Base-by-base conservation (phyloP, 2,113 vertebrate species). In the Chamaetylas fuelleborni region DNA sequence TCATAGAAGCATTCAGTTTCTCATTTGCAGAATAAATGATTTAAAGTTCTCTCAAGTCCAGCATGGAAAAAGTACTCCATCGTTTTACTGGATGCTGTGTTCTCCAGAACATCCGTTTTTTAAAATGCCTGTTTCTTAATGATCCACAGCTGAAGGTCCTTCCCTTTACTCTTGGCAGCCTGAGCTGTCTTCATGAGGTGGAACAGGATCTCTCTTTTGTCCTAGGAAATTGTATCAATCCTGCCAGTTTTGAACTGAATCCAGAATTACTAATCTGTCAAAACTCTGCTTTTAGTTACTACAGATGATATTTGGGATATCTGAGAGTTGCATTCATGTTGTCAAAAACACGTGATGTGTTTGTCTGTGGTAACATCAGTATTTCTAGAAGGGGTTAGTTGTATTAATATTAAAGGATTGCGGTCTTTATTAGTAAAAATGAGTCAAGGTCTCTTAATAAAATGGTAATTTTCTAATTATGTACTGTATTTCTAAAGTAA, bases 111-210 rank as follows among this genome's bases (percentile, higher is more conserved):
- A 93, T 94, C 60, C 12, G 5, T 47, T 57, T 88, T 86, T 80
- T n/a, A 0, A 51, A 90, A 80, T 80, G 74, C 13, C 58, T 60
- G 34, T 71, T 92, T 86, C 69, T 93, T 88, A 90, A 93, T 90
- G 78, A 86, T 71, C 57, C 19, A 24, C 80, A 96, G 92, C 93
- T 95, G 95, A 96, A 90, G 47, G 85, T 57, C 53, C 69, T 94
- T 95, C 76, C 89, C 69, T 90, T 87, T 70, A 18, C 64, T 74
- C 31, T 84, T 95, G 93, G 88, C 93, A 96, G 76, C 33, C 42
- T 51, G 7, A 71, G 36, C 48, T 6, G 65, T 54, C 88, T 88
- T 94, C 81, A 18, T 86, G 51, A 79, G 72, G 56, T 95, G 69
- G 86, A 97, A 94, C 76, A 72, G 64, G 76, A 90, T 92, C 51